A percentile compares a stretch with the other conserved stretches of the same genome.
Conservation (phyloP, 2,113 vertebrate genomes). For the Brachirus orientalis region DNA sequence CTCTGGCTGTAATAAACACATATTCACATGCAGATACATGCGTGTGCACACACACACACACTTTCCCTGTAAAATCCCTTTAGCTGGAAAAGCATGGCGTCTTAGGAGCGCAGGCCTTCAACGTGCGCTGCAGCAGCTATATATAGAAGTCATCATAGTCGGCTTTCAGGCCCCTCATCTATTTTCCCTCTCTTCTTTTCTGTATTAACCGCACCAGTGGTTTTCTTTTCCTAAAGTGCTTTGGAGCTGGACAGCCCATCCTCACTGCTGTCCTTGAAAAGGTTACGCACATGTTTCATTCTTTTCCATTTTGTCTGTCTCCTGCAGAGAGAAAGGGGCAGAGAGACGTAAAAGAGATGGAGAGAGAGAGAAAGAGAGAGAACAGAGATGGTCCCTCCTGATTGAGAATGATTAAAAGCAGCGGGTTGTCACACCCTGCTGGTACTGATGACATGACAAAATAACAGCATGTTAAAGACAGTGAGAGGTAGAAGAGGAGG, state of each 20-base stretch:
- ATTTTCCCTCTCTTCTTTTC: conserved; percentile 69
- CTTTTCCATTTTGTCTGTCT: conserved; percentile 74
- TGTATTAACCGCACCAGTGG: conserved; percentile 81
- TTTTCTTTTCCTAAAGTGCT: conserved; percentile 83
- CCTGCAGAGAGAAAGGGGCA: conserved; percentile 15
- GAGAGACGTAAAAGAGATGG: not conserved
- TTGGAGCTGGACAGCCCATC: conserved; percentile 68
- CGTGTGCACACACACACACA: not conserved
- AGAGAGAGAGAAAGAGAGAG: conserved; percentile 6
- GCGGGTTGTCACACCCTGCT: conserved; percentile 71
- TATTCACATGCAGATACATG: conserved; percentile 51
- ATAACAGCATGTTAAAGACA: conserved; percentile 68
- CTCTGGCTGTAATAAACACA: conserved; percentile 68
- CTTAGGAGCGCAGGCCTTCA: conserved; percentile 69
- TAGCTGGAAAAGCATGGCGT: conserved; percentile 74
- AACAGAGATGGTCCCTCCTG: conserved; percentile 59
- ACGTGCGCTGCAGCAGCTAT: conserved; percentile 64
- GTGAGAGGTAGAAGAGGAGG: conserved; percentile 18
- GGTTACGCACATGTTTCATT: conserved; percentile 75
- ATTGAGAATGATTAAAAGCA: conserved; percentile 81
- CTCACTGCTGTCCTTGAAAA: conserved; percentile 76
- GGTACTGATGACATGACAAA: conserved; percentile 73
- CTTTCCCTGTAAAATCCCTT: conserved; percentile 75
- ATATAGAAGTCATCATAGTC: conserved; percentile 81
- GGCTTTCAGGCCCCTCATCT: conserved; percentile 75